These are phyloP conservation scores for Lasioglossum zephyrum DNA, from an alignment of 2,888 invertebrate species.

Conservation along the genomic window DNA sequence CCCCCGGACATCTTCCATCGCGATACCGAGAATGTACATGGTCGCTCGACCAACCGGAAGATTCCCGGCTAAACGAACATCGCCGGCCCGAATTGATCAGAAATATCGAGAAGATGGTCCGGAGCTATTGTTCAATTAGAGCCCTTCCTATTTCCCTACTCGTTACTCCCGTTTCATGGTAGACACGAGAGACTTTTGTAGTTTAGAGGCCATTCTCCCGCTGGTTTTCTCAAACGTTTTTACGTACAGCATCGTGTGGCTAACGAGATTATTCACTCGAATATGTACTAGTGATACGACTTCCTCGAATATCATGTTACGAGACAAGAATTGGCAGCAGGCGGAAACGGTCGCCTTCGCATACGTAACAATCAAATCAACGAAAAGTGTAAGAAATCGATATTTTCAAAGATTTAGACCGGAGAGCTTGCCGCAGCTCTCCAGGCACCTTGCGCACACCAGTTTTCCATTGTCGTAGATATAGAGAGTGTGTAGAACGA, in stretches of 20 bases:
- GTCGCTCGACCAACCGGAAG: background rate
- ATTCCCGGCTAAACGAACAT: background rate
- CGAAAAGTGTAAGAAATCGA: background rate
- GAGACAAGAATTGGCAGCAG: too few species aligned
- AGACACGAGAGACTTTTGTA: background rate
- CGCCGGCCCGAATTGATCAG: background rate
- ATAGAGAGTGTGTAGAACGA: background rate
- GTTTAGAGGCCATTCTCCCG: background rate
- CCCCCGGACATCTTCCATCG: slow-evolving; percentile 5
- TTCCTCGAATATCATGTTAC: too few species aligned
- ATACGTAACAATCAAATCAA: too few species aligned
- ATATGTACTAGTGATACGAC: too few species aligned
- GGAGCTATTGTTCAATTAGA: background rate
- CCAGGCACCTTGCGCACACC: background rate
- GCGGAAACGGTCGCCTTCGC: too few species aligned
- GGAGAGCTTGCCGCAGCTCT: background rate
- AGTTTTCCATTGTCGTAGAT: background rate
- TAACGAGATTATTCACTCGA: too few species aligned
- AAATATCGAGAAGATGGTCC: background rate
- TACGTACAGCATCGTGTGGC: too few species aligned
- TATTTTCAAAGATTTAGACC: background rate
- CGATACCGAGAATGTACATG: background rate
- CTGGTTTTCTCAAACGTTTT: too few species aligned
- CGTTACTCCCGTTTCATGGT: fast-evolving
- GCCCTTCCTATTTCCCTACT: background rate